Base-by-base conservation (phyloP, 2,888 invertebrate genomes). In the Lasioglossum morio region DNA sequence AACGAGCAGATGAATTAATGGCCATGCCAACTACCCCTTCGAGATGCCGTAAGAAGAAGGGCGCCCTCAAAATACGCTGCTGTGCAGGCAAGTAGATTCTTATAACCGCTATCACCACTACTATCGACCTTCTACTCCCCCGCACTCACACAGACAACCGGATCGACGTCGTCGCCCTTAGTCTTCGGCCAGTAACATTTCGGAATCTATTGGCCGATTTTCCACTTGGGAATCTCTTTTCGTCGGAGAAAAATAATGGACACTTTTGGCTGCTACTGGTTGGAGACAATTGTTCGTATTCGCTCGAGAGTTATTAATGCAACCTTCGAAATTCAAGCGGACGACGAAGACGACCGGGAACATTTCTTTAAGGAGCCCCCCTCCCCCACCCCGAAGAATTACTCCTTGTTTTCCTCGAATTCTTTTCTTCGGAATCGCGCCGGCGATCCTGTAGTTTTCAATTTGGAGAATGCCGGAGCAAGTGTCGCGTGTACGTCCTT, bases 1-100 rank as follows among this genome's bases (percentile, higher is more conserved):
- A 94, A 94, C 94, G 94, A 89, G 88, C 92, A 93, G 93, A 94
- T 94, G 94, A 94, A 94, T 94, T 94, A 94, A 94, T 94, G 94
- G 94, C 92, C 92, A 91, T 91, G 92, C 92, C 92, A 92, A 93
- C 94, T 92, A 94, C 92, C 93, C 94, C 92, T 93, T 90, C 84
- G 91, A 93, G 92, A 94, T 92, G 79, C 87, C 83, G 82, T 80
- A 77, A 82, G 84, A 87, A 85, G 87, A 82, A 83, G 83, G 83
- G 80, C 86, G 80, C 86, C 91, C 78, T 88, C 86, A 83, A 89
- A 91, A 90, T 89, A 90, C 90, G 89, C 82, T 85, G 79, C 83
- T 63, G 84, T 53, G 78, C 84, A 74, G 80, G 76, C 80, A 89
- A 91, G 91, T 91, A 91, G 91, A 91, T 89, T 89, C 92, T 92